These are phyloP conservation scores for Athene noctua DNA, from an alignment of 2,113 vertebrate species.

Conservation along the genomic window DNA sequence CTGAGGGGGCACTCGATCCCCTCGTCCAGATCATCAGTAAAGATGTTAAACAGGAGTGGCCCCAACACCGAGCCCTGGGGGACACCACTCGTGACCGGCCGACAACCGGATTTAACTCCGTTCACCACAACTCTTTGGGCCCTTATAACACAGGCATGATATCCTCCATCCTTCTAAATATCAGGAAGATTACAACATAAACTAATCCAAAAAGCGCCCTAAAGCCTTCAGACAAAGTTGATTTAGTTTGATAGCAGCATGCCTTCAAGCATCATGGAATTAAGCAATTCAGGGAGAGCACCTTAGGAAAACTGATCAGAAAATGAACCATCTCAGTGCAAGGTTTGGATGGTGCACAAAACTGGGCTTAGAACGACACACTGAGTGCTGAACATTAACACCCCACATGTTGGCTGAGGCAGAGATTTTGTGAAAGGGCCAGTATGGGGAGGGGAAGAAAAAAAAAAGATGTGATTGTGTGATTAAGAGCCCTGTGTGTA, in stretches of 20 bases:
- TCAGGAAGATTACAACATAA: not conserved
- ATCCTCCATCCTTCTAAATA: not conserved
- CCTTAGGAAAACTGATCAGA: not conserved
- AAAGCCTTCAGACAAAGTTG: not conserved
- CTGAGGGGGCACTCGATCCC: no score
- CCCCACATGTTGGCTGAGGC: rapidly evolving
- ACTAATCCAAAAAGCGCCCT: not conserved
- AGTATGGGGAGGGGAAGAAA: not conserved
- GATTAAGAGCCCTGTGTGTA: not conserved
- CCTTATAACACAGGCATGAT: not conserved
- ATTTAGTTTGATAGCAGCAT: not conserved
- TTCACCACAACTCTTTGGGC: no score
- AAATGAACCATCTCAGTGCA: rapidly evolving
- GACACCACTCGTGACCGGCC: no score
- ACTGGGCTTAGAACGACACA: not conserved
- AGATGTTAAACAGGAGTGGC: no score
- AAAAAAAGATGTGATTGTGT: not conserved
- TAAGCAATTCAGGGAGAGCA: not conserved
- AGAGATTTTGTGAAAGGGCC: not conserved
- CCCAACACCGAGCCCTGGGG: no score
- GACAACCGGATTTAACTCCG: no score
- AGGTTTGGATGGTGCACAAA: not conserved
- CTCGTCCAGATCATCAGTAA: no score
- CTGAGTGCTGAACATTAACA: not conserved
- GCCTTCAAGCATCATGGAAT: not conserved